These are phyloP conservation scores for Eubucco bourcierii DNA, from an alignment of 2,113 vertebrate species.

Conservation along the genomic window DNA sequence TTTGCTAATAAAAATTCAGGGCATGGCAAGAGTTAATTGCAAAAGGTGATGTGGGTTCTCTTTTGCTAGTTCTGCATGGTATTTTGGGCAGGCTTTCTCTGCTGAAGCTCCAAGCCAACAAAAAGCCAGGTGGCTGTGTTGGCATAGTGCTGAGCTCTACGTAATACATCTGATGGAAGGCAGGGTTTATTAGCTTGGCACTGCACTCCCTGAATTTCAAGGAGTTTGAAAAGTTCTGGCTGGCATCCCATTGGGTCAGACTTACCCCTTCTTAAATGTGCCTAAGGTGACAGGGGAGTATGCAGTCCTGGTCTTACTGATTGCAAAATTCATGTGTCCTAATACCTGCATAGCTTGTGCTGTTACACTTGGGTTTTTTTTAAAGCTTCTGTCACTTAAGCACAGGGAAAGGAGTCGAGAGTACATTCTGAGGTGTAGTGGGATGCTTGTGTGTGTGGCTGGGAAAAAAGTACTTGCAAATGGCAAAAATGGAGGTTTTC, in stretches of 20 bases:
- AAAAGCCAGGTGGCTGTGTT: not conserved
- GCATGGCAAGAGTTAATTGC: not conserved
- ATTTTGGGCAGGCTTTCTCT: not conserved
- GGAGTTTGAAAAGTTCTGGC: conserved; percentile 8
- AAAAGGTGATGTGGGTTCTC: not conserved
- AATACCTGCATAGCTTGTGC: not conserved
- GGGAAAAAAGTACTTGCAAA: not conserved
- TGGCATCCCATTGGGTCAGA: conserved; percentile 19
- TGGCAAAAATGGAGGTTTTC: conserved; percentile 47
- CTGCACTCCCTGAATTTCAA: not conserved
- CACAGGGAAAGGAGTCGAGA: not conserved
- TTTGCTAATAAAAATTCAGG: not conserved
- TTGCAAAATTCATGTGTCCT: not conserved
- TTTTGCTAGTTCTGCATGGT: not conserved
- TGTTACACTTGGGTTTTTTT: not conserved
- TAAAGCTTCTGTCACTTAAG: not conserved
- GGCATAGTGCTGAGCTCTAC: not conserved
- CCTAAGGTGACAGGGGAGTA: not conserved
- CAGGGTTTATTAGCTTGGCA: not conserved
- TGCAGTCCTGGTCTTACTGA: not conserved
- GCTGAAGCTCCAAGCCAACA: not conserved
- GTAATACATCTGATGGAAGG: not conserved
- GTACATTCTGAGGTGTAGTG: not conserved
- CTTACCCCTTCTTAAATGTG: not conserved
- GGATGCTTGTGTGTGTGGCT: not conserved